A percentile compares a stretch with the other conserved stretches of the same genome.
These are phyloP conservation scores for Seira musarum DNA, from an alignment of 2,888 invertebrate genomes.

Conservation along the genomic window DNA sequence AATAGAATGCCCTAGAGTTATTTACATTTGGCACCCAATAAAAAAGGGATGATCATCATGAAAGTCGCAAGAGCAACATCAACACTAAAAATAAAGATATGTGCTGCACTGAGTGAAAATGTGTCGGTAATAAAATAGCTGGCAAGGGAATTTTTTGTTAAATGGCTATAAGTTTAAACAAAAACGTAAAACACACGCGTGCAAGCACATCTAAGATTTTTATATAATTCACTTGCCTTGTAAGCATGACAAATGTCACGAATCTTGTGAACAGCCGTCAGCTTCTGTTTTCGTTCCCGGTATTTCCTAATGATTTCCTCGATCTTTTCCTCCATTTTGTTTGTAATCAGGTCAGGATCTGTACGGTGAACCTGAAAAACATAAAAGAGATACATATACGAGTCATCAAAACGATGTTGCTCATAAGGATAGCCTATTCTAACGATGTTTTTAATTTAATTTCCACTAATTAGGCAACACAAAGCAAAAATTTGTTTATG, in stretches of 20 bases:
- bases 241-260: conserved; percentile 62
- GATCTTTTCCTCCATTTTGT: conserved; percentile 57
- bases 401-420: neutral
- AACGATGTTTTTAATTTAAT: neutral
- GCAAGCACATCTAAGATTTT: no score
- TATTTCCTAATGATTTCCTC: conserved; percentile 60
- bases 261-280: conserved; percentile 41
- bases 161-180: no score
- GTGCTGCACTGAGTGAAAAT: no score
- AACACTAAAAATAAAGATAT: no score
- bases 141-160: no score
- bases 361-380: conserved; percentile 54
- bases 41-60: no score
- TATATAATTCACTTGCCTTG: conserved; percentile 56
- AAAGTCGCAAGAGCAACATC: no score
- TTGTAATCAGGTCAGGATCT: conserved; percentile 62
- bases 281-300: conserved; percentile 41
- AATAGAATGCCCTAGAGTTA: no score
- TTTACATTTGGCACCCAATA: no score
- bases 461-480: neutral
- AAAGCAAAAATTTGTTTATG: no score
- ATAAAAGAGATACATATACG: neutral
- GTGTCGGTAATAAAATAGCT: no score
- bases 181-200: no score
- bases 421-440: neutral